phyloP scores from a whole-genome alignment of 2,113 vertebrate species.

The Nansenia antarctica region DNA sequence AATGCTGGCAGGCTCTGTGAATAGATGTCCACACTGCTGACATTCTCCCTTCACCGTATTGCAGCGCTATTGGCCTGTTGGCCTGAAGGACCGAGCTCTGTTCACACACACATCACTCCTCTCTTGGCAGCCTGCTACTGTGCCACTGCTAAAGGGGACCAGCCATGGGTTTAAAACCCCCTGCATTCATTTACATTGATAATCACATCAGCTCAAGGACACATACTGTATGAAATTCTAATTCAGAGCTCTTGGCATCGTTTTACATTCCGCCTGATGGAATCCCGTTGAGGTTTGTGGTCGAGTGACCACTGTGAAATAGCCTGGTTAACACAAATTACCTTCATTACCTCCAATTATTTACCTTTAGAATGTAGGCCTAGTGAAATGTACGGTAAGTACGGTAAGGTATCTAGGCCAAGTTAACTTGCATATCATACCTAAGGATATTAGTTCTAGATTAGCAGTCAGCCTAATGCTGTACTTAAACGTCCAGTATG shows the following conservation, averaged over 20 bases:
- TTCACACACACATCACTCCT: not conserved
- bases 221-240: not conserved
- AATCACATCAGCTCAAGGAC: not conserved
- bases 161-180: not conserved
- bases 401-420: no score
- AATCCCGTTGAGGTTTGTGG: not conserved
- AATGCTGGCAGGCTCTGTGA: conserved; percentile 18
- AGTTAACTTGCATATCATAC: no score
- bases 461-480: no score
- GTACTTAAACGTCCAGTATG: no score
- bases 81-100: not conserved
- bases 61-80: no score
- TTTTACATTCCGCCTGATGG: not conserved
- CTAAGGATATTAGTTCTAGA: no score
- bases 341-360: no score
- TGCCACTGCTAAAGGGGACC: not conserved
- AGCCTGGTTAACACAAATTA: not conserved
- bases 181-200: conserved; percentile 2
- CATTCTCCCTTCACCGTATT: no score
- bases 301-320: not conserved
- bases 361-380: no score
- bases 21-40: no score
- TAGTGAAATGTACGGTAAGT: no score
- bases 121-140: not conserved
- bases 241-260: not conserved